These are phyloP conservation scores for Pseudopipra pipra DNA, from an alignment of 2,113 vertebrate genomes.

Conservation along the genomic window DNA sequence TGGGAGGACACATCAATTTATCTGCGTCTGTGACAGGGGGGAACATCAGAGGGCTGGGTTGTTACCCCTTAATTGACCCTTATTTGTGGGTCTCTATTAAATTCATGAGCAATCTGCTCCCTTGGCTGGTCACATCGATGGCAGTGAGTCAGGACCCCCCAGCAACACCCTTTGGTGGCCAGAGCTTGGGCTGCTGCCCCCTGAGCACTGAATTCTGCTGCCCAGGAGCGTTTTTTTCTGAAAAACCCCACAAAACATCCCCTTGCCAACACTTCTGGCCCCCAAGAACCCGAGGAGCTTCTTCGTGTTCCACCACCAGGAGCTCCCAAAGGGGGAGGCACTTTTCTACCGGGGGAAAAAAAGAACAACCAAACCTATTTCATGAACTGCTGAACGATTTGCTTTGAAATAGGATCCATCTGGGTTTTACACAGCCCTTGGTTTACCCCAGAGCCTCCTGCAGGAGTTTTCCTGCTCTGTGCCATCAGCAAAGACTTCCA, in stretches of 20 bases:
- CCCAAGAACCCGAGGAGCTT: neutral
- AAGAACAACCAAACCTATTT: neutral
- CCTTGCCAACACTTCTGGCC: neutral
- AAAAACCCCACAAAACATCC: neutral
- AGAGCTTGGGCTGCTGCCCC: neutral
- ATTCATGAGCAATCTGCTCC: neutral
- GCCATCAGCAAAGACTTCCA: neutral
- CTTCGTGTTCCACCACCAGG: neutral
- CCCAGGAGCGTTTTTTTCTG: neutral
- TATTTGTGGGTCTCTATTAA: neutral
- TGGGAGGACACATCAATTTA: neutral
- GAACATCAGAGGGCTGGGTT: neutral
- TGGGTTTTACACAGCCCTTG: neutral
- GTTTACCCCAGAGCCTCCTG: neutral
- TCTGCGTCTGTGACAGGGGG: neutral
- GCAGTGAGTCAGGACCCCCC: neutral
- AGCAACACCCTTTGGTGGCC: neutral
- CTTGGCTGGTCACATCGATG: neutral
- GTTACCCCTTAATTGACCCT: neutral
- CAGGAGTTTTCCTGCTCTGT: neutral
- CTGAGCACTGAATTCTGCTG: neutral
- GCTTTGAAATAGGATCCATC: neutral
- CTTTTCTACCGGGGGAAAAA: neutral
- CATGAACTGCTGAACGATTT: neutral
- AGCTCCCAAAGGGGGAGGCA: neutral